Conservation (phyloP, 2,113 vertebrate genomes). For the Takifugu flavidus region DNA sequence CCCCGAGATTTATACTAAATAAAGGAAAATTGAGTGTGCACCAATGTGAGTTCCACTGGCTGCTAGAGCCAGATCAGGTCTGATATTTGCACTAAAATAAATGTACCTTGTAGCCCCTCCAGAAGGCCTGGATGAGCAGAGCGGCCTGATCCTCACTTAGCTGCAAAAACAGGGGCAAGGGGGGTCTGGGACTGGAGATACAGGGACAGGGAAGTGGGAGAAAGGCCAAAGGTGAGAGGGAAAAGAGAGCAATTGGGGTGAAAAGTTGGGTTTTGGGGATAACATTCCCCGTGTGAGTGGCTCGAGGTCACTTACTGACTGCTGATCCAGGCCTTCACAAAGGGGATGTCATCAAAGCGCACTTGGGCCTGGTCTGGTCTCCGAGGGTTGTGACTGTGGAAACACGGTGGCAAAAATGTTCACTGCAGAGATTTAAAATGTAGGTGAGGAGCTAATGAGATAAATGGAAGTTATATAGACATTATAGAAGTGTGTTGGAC, state of each 20-base stretch:
- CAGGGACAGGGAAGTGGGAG: not conserved
- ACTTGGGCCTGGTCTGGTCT: conserved; percentile 71
- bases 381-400: conserved; percentile 80
- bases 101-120: conserved; percentile 90
- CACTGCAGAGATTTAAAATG: not conserved
- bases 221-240: not conserved
- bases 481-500: not conserved
- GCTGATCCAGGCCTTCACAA: conserved; percentile 82
- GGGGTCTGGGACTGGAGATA: conserved; percentile 79
- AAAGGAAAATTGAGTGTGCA: too few species aligned
- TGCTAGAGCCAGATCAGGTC: too few species aligned
- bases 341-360: conserved; percentile 84
- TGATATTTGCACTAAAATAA: not conserved
- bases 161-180: conserved; percentile 78
- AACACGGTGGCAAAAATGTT: not conserved
- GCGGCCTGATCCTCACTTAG: conserved; percentile 81
- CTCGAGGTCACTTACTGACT: conserved; percentile 79
- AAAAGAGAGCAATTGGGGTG: not conserved
- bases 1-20: too few species aligned
- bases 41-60: too few species aligned
- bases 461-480: not conserved
- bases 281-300: not conserved
- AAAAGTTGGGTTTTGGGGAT: not conserved
- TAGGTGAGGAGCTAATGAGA: not conserved
- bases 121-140: conserved; percentile 85